A percentile compares a stretch with the other conserved stretches of the same genome.
Conservation (phyloP, 2,797 vertebrate species). For the Hippopotamyrus pictus region DNA sequence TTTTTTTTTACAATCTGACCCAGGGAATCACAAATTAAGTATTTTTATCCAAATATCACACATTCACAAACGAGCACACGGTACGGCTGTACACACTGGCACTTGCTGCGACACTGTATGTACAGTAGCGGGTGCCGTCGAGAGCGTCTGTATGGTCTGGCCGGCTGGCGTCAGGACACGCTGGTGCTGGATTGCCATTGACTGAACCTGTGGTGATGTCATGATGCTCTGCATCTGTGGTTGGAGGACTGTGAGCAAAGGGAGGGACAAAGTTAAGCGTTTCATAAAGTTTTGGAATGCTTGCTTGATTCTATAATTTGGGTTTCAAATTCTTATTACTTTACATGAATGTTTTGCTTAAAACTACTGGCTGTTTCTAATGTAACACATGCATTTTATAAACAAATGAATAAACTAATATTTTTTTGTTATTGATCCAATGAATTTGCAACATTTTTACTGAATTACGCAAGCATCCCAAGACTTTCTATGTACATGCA, state of each 20-base stretch:
- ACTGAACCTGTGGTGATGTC: conserved; percentile 84
- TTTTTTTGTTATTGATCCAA: neutral
- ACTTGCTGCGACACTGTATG: conserved; percentile 86
- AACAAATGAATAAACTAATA: neutral
- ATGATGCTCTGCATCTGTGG: conserved; percentile 89
- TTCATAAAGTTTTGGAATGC: neutral
- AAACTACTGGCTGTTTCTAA: neutral
- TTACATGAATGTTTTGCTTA: neutral
- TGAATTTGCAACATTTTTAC: neutral
- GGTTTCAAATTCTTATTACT: neutral
- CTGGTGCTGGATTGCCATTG: conserved; percentile 89
- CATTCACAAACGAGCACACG: neutral
- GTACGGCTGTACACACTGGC: conserved; percentile 39
- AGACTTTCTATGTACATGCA: neutral
- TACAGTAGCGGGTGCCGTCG: conserved; percentile 64
- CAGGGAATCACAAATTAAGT: neutral
- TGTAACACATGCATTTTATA: neutral
- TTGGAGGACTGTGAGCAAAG: conserved; percentile 74
- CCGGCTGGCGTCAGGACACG: conserved; percentile 77
- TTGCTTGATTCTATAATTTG: neutral
- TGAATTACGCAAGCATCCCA: neutral
- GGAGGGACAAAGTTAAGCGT: neutral
- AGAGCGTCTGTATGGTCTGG: conserved; percentile 69
- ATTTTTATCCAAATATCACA: neutral
- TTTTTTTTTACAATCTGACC: neutral